These are phyloP conservation scores for Trachops cirrhosus DNA, from an alignment of 2,797 vertebrate species.

Conservation along the genomic window DNA sequence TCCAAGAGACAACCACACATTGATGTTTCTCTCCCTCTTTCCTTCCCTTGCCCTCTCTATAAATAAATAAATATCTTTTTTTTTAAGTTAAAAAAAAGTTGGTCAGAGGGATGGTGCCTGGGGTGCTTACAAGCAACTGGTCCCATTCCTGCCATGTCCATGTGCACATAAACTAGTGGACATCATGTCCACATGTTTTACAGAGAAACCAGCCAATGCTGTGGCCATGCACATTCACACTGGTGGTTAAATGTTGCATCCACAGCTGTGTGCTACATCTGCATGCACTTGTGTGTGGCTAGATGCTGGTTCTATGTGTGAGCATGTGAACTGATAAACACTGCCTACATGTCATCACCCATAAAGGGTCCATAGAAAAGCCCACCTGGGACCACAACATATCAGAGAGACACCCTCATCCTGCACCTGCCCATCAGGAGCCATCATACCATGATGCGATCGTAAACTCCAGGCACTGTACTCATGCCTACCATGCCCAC, in stretches of 20 bases:
- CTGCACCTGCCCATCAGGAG: neutral
- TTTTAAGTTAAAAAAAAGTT: no score
- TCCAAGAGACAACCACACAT: no score
- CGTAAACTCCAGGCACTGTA: neutral
- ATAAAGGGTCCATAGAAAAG: neutral
- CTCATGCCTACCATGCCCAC: rapidly evolving
- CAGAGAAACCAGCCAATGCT: neutral
- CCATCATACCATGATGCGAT: neutral
- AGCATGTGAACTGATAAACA: neutral
- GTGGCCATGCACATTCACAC: rapidly evolving
- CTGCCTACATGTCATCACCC: neutral
- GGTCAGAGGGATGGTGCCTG: neutral
- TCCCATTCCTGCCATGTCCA: neutral
- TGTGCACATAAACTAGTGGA: rapidly evolving
- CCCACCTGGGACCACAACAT: neutral
- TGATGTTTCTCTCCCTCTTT: no score
- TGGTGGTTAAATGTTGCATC: neutral
- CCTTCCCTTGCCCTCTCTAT: no score
- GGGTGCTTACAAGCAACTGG: neutral
- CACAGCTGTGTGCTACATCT: neutral
- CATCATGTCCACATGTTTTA: rapidly evolving
- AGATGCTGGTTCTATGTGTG: neutral
- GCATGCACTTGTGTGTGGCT: no score
- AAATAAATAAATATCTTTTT: no score
- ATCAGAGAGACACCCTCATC: neutral